phyloP scores from a whole-genome alignment of 2,888 invertebrate genomes.

The Myathropa florea region DNA sequence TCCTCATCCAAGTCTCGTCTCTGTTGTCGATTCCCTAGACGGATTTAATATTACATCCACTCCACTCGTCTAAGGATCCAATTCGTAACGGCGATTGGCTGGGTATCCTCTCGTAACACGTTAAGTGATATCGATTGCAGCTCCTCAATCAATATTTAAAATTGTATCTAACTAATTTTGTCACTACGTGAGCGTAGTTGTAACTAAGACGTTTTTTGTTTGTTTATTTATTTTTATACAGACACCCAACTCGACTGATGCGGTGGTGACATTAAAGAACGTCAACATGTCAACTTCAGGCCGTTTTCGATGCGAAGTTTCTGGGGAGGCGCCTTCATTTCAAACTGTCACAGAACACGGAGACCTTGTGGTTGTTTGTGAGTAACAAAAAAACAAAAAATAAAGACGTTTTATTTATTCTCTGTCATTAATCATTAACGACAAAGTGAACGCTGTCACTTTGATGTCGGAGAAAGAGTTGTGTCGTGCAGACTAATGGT shows the following conservation, averaged over 20 bases:
- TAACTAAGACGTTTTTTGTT: not conserved
- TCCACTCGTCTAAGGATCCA: constrained; percentile 5
- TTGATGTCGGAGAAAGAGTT: constrained; percentile 27
- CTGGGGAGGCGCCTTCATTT: constrained; percentile 87
- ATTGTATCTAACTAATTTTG: constrained; percentile 17
- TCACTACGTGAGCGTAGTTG: constrained; percentile 26
- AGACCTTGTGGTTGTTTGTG: constrained; percentile 87
- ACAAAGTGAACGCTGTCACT: constrained; percentile 39
- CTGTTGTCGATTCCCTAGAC: not conserved
- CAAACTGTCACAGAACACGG: constrained; percentile 86
- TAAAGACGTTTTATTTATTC: constrained; percentile 12
- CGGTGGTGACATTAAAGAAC: constrained; percentile 84
- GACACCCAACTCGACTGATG: constrained; percentile 86
- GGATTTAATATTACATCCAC: constrained; percentile 10
- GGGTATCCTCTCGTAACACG: constrained; percentile 23
- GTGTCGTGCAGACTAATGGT: not conserved
- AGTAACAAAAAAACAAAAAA: constrained; percentile 78
- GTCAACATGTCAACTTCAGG: constrained; percentile 86
- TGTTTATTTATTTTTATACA: constrained; percentile 75
- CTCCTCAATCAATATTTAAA: constrained; percentile 63
- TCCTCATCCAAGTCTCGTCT: not conserved
- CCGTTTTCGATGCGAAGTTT: constrained; percentile 86
- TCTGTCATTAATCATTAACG: constrained; percentile 61
- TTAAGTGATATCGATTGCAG: constrained; percentile 62
- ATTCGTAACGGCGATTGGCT: constrained; percentile 55